These are phyloP conservation scores for Drosophila nebulosa DNA, from an alignment of 1,140 invertebrate species.

Conservation along the genomic window DNA sequence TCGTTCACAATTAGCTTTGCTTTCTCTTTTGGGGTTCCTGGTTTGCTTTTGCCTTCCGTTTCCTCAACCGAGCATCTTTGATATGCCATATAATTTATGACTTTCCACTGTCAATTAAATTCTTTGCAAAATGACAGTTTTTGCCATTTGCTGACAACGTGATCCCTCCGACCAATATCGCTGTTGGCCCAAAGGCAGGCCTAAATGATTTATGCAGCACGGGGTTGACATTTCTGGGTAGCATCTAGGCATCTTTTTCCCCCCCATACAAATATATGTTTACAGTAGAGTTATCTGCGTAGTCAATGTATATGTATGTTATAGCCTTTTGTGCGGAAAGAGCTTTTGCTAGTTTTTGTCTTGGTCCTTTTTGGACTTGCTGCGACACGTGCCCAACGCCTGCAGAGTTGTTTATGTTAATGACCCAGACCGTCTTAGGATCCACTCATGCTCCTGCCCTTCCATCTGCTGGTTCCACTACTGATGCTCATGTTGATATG, in stretches of 20 bases:
- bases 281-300: slow-evolving; percentile 6
- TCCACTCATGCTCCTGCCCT: neutral
- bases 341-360: slow-evolving; percentile 52
- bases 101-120: slow-evolving; percentile 77
- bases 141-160: slow-evolving; percentile 59
- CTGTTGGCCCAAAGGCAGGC: slow-evolving; percentile 21
- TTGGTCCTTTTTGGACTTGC: slow-evolving; percentile 18
- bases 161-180: slow-evolving; percentile 35
- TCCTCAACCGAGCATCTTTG: slow-evolving; percentile 24
- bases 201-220: slow-evolving; percentile 64
- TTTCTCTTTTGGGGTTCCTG: neutral
- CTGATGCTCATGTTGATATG: slow-evolving; percentile 23
- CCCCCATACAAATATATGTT: neutral
- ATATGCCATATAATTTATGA: slow-evolving; percentile 68
- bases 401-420: slow-evolving; percentile 75
- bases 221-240: slow-evolving; percentile 50
- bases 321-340: slow-evolving; percentile 28
- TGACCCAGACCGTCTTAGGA: slow-evolving; percentile 49
- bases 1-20: slow-evolving; percentile 41
- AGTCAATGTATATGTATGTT: slow-evolving; percentile 3
- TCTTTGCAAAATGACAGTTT: slow-evolving; percentile 72
- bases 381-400: slow-evolving; percentile 61
- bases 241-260: slow-evolving; percentile 17
- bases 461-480: no score
- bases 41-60: neutral